Base-by-base conservation (phyloP, 2,888 invertebrate genomes). In the Drosophila cracens region DNA sequence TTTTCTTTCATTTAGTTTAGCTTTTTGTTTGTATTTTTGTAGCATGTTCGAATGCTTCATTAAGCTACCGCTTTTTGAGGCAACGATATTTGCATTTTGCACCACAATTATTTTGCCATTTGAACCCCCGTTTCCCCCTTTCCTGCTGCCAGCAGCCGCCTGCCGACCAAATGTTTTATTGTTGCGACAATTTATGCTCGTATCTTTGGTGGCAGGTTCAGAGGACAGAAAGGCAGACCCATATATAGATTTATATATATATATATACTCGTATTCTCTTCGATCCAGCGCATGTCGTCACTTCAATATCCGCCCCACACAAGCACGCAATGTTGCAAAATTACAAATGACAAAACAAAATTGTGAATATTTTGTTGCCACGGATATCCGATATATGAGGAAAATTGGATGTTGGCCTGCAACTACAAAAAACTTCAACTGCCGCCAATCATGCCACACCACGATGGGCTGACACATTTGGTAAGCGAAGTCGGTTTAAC, bases 331-430 rank as follows among this genome's bases (percentile, higher is more conserved):
- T 67, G 76, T 66, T 68, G 62, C 60, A 60, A 73, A 88, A 86
- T 86, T 83, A 83, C 77, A 81, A 86, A 83, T 83, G 79, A 85
- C 88, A 86, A 89, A 81, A 78, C 76, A 76, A 88, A 87, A 83
- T 65, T 72, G 70, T 62, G 69, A 48, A 72, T 70, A 65, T 31
- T 56, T 79, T 77, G 78, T 75, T 89, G 84, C 76, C 74, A 61
- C 90, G 87, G 90, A 87, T 89, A 82, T 87, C 87, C 87, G 89
- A 48, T 64, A 66, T 74, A 70, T 51, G 60, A 67, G 66, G 64
- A 69, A 56, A 53, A 58, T 31, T 90, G 81, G 87, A 83, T 86
- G 79, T 73, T 73, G 70, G 31, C 57, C 29, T 54, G n/a, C 58
- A 62, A 54, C 64, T 53, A 29, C 63, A 27, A 27, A 31, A 40